Percentiles rank a stretch among this genome's conserved stretches.
Evolutionary conservation across 2,113 vertebrate species (phyloP).

Genomic region (Siniperca chuatsi): DNA sequence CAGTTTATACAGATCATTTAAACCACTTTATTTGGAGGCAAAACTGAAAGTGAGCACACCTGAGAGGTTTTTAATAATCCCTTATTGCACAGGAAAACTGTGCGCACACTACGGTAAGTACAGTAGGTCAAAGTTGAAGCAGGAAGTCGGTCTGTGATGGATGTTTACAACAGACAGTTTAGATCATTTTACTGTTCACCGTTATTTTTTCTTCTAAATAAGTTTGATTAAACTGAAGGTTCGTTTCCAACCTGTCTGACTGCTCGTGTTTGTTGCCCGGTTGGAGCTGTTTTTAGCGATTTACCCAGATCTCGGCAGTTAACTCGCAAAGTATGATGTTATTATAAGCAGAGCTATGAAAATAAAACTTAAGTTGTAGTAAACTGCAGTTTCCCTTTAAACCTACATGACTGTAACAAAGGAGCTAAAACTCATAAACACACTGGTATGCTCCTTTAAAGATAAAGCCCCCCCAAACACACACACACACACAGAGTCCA

Average conservation of each 20-base stretch:
- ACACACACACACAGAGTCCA: conserved; percentile 38
- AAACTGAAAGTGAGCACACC: not conserved
- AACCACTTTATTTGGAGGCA: not conserved
- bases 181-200: not conserved
- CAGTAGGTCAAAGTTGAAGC: not conserved
- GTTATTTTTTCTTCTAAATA: not conserved
- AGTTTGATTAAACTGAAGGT: not conserved
- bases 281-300: not conserved
- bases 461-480: not conserved
- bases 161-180: not conserved
- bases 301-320: not conserved
- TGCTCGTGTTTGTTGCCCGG: not conserved
- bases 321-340: too few species aligned
- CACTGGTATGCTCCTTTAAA: not conserved
- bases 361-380: not conserved
- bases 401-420: not conserved
- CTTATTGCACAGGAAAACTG: not conserved
- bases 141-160: not conserved
- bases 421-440: not conserved
- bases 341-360: not conserved
- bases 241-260: not conserved
- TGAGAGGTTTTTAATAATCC: not conserved
- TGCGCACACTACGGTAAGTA: not conserved
- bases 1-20: not conserved
- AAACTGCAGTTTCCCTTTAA: not conserved